Base-by-base conservation (phyloP, 2,888 invertebrate genomes). In the Euclidia mi region DNA sequence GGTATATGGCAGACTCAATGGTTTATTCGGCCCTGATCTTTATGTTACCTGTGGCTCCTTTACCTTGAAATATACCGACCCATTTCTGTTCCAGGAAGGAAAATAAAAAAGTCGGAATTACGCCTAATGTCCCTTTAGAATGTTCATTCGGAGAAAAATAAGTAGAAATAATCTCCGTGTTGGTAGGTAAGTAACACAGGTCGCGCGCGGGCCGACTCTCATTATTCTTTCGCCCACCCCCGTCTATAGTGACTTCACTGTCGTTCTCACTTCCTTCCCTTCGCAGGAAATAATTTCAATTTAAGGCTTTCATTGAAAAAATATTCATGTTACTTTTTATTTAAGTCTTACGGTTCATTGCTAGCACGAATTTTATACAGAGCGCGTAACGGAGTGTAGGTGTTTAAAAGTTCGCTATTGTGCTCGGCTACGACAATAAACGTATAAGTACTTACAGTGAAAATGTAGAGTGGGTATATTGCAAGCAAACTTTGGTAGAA, bases 181-280 rank as follows among this genome's bases (percentile, higher is more conserved):
- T 53, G 75, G 76, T 70, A 62, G 73, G 73, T 63, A 51, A 51
- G 60, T 71, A 77, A 64, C 74, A 77, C 80, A 78, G 81, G 82
- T 81, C 82, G 82, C 58, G 65, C 75, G 73, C 72, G 63, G 65
- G 70, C 71, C 79, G 71, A 71, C 56, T 62, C 80, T 87, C 91
- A 89, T 91, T 91, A 90, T 89, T 91, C 91, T 89, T 87, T 82
- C 80, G 72, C 82, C 84, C 82, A 45, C 81, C 82, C 78, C 78
- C 68, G 76, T 82, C 82, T 86, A 87, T n/a, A 90, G 85, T 88
- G 87, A 89, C 87, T 90, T 86, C 87, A 87, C 88, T 87, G 87
- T 84, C 88, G 84, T 86, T 84, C 81, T 84, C 84, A 86, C 88
- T 91, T 92, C 89, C 91, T 89, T 90, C 88, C 88, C 75, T 72